Evolutionary conservation across 2,797 vertebrate species (phyloP).

Genomic region (Coregonus sp.): DNA sequence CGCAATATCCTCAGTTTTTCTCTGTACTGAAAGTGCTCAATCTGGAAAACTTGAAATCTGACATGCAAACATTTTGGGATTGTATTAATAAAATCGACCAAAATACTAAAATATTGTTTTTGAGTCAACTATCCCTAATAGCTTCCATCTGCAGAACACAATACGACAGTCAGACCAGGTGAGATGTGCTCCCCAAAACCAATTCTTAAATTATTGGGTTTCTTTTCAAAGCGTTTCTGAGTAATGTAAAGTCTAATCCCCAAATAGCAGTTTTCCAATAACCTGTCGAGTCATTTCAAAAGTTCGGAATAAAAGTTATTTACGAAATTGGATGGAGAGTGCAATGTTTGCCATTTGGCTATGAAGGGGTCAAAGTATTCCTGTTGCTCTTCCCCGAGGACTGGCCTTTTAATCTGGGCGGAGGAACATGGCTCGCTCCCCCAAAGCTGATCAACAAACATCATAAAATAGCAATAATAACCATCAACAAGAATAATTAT

Average conservation of each 20-base stretch:
- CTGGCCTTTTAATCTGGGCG: not conserved
- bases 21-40: too few species aligned
- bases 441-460: conserved; percentile 8
- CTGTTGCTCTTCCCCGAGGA: not conserved
- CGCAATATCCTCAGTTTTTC: too few species aligned
- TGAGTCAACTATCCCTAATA: too few species aligned
- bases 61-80: too few species aligned
- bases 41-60: too few species aligned
- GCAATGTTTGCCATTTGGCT: not conserved
- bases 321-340: not conserved
- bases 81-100: too few species aligned
- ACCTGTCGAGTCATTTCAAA: not conserved
- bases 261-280: not conserved
- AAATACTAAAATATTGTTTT: too few species aligned
- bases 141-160: not conserved
- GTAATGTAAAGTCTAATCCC: not conserved
- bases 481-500: conserved; percentile 5
- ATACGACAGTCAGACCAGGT: not conserved
- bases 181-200: not conserved
- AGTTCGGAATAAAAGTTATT: not conserved
- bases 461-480: conserved; percentile 18
- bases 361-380: not conserved
- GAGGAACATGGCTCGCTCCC: not conserved
- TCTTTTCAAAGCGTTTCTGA: not conserved
- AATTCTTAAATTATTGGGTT: not conserved